These are phyloP conservation scores for Syrista parreyssii DNA, from an alignment of 2,888 invertebrate species.

Conservation along the genomic window DNA sequence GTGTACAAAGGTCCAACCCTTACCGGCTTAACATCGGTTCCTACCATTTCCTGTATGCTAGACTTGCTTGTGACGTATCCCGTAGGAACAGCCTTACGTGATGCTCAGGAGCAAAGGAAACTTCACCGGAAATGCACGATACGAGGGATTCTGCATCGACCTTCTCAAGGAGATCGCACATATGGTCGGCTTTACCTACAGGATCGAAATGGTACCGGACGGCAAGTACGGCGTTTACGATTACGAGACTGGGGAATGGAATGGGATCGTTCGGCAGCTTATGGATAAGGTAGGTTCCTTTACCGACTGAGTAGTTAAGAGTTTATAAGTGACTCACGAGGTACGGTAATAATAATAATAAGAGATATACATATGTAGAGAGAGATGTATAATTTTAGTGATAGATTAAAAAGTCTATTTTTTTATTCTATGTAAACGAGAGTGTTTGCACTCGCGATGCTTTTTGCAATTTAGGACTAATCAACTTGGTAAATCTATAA, in stretches of 20 bases:
- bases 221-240: slow-evolving; percentile 81
- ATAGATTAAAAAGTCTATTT: not conserved
- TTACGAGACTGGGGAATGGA: slow-evolving; percentile 80
- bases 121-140: slow-evolving; percentile 73
- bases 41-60: not conserved
- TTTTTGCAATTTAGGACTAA: not conserved
- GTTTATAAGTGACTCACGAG: not conserved
- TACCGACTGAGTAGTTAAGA: not conserved
- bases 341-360: not conserved
- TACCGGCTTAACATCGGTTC: not conserved
- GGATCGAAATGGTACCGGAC: slow-evolving; percentile 74
- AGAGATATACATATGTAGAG: not conserved
- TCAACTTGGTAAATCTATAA: not conserved
- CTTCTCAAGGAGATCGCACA: slow-evolving; percentile 73
- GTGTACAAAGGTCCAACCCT: not conserved
- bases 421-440: not conserved
- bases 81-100: slow-evolving; percentile 71
- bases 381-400: not conserved
- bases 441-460: not conserved
- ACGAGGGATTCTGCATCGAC: slow-evolving; percentile 82
- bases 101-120: slow-evolving; percentile 68
- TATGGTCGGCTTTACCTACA: slow-evolving; percentile 76
- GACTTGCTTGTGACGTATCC: slow-evolving; percentile 38
- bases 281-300: slow-evolving; percentile 72
- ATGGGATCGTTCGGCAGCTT: slow-evolving; percentile 75